phyloP scores from a whole-genome alignment of 2,888 invertebrate genomes.

The Andrena praecox region DNA sequence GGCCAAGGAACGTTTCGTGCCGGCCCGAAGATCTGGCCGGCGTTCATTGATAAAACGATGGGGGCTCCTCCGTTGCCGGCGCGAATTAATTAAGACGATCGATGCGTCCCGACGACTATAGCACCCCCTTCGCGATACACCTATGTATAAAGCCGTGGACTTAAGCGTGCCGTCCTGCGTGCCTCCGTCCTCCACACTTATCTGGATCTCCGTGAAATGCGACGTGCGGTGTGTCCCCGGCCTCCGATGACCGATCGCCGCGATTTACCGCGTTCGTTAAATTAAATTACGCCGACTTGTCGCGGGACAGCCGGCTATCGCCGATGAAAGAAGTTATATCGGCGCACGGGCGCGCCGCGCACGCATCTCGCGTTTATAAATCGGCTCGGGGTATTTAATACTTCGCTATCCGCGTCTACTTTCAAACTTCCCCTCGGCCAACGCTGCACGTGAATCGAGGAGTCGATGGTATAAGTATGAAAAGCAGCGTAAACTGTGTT shows the following conservation, averaged over 20 bases:
- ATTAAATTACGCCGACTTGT: conserved; percentile 58
- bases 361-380: conserved; percentile 15
- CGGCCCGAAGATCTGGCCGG: conserved; percentile 28
- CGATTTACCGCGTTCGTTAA: conserved; percentile 60
- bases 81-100: conserved; percentile 69
- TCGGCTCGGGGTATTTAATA: not conserved
- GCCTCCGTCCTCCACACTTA: conserved; percentile 49
- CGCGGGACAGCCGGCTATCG: conserved; percentile 23
- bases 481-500: no score
- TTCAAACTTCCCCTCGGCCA: no score
- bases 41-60: conserved; percentile 60
- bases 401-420: no score
- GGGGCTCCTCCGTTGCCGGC: conserved; percentile 17
- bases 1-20: conserved; percentile 47
- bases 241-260: conserved; percentile 58
- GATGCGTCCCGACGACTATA: conserved; percentile 54
- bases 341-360: conserved; percentile 11
- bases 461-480: no score
- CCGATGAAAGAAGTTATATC: conserved; percentile 36
- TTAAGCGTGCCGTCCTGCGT: conserved; percentile 59
- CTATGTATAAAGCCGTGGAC: conserved; percentile 9
- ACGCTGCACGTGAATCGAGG: no score
- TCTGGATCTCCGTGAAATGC: conserved; percentile 60
- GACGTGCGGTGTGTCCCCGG: conserved; percentile 46
- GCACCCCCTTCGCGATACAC: conserved; percentile 44